These are phyloP conservation scores for Lanistes nyassanus DNA, from an alignment of 1,140 invertebrate species.

Conservation along the genomic window DNA sequence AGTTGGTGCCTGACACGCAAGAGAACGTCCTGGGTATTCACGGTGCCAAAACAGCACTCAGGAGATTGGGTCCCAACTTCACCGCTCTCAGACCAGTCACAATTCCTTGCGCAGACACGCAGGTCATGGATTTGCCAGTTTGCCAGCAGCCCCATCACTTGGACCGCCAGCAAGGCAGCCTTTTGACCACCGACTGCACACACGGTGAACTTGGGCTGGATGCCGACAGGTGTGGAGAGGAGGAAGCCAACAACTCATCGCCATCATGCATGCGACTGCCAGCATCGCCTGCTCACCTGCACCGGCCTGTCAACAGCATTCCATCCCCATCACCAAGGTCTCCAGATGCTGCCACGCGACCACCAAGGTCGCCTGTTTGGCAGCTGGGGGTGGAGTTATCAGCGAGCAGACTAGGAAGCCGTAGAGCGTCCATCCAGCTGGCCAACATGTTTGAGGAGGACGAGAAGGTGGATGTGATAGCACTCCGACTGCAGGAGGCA, in stretches of 20 bases:
- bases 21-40: neutral
- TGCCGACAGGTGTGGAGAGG: too few relatives aligned
- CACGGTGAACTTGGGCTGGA: too few relatives aligned
- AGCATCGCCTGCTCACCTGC: neutral
- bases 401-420: neutral
- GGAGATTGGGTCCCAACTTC: neutral
- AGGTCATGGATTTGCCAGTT: neutral
- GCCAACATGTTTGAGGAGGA: conserved; percentile 38
- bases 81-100: neutral
- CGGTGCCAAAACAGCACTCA: neutral
- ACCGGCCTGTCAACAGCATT: neutral
- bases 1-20: neutral
- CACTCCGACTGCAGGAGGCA: conserved; percentile 31
- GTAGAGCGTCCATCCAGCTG: neutral
- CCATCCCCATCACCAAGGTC: neutral
- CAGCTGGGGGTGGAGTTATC: neutral
- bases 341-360: neutral
- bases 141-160: neutral
- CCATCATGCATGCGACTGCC: too few relatives aligned
- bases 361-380: neutral
- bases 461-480: conserved; percentile 30
- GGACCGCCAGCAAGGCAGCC: too few relatives aligned
- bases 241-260: too few relatives aligned
- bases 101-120: neutral
- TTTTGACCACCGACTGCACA: too few relatives aligned